Conservation (phyloP, 2,797 vertebrate genomes). For the Lithobates pipiens region DNA sequence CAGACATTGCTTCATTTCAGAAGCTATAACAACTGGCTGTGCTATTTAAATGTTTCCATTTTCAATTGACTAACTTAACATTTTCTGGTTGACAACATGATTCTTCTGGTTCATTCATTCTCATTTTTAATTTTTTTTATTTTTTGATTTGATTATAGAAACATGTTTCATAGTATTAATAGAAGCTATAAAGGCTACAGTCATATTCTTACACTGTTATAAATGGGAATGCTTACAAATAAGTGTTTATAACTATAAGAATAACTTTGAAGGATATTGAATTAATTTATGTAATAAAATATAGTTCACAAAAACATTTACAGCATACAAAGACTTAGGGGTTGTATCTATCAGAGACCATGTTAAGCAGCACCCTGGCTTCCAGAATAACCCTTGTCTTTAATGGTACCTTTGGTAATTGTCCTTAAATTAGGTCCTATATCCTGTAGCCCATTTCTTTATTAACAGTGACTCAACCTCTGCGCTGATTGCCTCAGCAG, state of each 20-base stretch:
- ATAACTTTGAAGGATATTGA: conserved; percentile 1
- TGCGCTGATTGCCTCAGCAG: conserved; percentile 17
- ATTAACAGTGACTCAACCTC: conserved; percentile 33
- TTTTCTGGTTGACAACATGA: too few relatives aligned
- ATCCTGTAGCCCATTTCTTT: conserved; percentile 11
- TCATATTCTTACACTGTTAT: neutral
- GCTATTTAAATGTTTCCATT: too few relatives aligned
- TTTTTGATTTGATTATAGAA: too few relatives aligned
- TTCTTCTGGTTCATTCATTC: too few relatives aligned
- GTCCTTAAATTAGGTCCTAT: conserved; percentile 20
- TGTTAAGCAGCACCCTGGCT: neutral
- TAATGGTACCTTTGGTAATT: conserved; percentile 35
- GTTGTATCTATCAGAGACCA: neutral
- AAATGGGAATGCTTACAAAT: neutral
- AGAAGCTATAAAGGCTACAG: neutral
- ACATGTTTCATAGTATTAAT: neutral
- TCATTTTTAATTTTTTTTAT: too few relatives aligned
- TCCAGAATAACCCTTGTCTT: conserved; percentile 20
- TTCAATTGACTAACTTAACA: too few relatives aligned
- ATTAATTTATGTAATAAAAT: neutral
- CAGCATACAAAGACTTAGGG: conserved; percentile 24
- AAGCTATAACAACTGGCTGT: too few relatives aligned
- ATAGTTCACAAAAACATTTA: conserved; percentile 3
- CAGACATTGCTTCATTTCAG: too few relatives aligned
- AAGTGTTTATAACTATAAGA: neutral